Evolutionary conservation across 2,888 invertebrate genomes (phyloP).

Genomic region (Tupiocoris notatus): DNA sequence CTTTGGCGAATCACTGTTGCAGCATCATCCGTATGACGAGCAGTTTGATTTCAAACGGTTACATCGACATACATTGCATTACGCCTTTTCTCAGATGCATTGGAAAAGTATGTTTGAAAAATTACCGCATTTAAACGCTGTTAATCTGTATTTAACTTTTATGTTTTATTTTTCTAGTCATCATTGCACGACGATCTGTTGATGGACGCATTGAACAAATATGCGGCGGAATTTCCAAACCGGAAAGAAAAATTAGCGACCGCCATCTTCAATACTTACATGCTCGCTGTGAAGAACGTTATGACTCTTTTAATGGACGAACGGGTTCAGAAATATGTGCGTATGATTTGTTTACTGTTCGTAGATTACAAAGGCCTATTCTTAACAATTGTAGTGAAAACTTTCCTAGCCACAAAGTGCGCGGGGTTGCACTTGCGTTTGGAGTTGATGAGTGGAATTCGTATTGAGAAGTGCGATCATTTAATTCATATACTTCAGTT

Average conservation of each 20-base stretch:
- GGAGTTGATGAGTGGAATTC: too few species aligned
- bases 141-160: neutral
- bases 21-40: conserved; percentile 6
- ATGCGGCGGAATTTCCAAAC: conserved; percentile 3
- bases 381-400: too few species aligned
- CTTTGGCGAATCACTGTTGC: conserved; percentile 7
- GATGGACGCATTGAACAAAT: conserved; percentile 24
- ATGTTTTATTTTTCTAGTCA: conserved; percentile 1
- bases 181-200: conserved; percentile 21
- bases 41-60: conserved; percentile 9
- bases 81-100: conserved; percentile 22
- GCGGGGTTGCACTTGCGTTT: too few species aligned
- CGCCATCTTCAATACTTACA: conserved; percentile 16
- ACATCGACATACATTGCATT: conserved; percentile 23
- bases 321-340: conserved; percentile 11
- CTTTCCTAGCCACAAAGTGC: too few species aligned
- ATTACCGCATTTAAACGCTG: neutral
- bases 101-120: conserved; percentile 14
- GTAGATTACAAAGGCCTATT: too few species aligned
- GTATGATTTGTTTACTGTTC: neutral
- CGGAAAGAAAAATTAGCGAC: conserved; percentile 13
- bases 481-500: too few species aligned
- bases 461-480: too few species aligned
- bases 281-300: conserved; percentile 13
- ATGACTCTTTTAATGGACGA: conserved; percentile 18